phyloP scores from a whole-genome alignment of 2,888 invertebrate species.

The Pandemis heparana region DNA sequence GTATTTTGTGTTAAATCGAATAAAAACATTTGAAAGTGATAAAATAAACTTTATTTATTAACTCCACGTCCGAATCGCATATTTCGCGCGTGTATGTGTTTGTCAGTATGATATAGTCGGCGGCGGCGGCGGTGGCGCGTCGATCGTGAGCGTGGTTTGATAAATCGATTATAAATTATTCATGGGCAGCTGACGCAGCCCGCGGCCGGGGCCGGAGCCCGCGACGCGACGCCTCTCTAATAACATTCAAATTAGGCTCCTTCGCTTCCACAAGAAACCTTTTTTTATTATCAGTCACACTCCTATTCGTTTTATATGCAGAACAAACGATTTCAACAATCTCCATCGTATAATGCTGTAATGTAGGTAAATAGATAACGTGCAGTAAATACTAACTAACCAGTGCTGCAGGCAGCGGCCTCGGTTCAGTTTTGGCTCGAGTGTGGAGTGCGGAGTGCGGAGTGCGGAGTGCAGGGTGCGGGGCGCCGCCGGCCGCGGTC shows the following conservation, averaged over 20 bases:
- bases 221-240: conserved; percentile 35
- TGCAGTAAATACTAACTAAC: background rate
- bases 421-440: background rate
- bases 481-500: background rate
- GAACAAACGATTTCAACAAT: background rate
- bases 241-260: conserved; percentile 42
- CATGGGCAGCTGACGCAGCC: conserved; percentile 46
- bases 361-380: background rate
- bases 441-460: background rate
- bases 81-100: conserved; percentile 26
- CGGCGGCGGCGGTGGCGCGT: conserved; percentile 1
- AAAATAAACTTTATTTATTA: too few species aligned
- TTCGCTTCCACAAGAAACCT: conserved; percentile 19
- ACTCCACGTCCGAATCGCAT: too few species aligned
- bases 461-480: background rate
- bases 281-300: conserved; percentile 17
- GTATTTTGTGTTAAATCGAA: too few species aligned
- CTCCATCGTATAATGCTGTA: background rate
- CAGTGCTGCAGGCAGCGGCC: background rate
- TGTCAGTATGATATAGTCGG: conserved; percentile 23
- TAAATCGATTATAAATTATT: conserved; percentile 52
- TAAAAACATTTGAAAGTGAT: too few species aligned
- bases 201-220: conserved; percentile 1
- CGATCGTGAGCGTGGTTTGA: conserved; percentile 45
- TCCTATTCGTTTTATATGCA: background rate